Evolutionary conservation across 2,113 vertebrate genomes (phyloP).

Genomic region (Eudyptes chrysolophus): DNA sequence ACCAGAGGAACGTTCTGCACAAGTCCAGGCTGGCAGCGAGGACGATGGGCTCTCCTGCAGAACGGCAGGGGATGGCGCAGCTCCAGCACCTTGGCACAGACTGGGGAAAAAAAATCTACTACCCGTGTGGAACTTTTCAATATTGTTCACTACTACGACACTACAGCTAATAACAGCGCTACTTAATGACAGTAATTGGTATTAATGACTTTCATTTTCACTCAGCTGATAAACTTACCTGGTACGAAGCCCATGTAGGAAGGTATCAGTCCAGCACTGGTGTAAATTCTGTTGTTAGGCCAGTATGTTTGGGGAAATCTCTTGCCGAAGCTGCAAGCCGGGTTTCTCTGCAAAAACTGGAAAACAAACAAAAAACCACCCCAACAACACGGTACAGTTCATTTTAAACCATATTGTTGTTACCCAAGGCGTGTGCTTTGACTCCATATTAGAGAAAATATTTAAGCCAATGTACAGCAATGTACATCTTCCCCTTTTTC

Average conservation of each 20-base stretch:
- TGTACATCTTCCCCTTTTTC: not conserved
- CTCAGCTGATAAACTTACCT: constrained; percentile 42
- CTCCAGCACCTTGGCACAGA: not conserved
- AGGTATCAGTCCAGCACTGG: constrained; percentile 58
- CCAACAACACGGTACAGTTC: fast-evolving
- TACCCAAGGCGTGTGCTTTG: not conserved
- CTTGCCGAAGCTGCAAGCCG: constrained; percentile 6
- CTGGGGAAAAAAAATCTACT: not conserved
- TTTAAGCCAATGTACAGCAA: not conserved
- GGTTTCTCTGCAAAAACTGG: constrained; percentile 60
- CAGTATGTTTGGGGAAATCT: constrained; percentile 57
- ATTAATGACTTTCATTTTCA: not conserved
- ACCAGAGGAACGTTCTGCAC: not conserved
- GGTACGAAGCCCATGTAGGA: constrained; percentile 73
- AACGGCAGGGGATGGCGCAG: not conserved
- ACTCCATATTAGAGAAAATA: not conserved
- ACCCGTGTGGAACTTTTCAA: not conserved
- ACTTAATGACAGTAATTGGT: not conserved
- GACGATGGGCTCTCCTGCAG: not conserved
- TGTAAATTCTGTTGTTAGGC: constrained; percentile 67
- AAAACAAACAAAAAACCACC: not conserved
- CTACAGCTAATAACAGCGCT: not conserved
- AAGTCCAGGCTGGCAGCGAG: not conserved
- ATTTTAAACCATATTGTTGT: not conserved
- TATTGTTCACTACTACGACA: not conserved